Percentiles rank a stretch among this genome's conserved stretches.
Conservation (phyloP, 2,113 vertebrate genomes). For the Clarias gariepinus region DNA sequence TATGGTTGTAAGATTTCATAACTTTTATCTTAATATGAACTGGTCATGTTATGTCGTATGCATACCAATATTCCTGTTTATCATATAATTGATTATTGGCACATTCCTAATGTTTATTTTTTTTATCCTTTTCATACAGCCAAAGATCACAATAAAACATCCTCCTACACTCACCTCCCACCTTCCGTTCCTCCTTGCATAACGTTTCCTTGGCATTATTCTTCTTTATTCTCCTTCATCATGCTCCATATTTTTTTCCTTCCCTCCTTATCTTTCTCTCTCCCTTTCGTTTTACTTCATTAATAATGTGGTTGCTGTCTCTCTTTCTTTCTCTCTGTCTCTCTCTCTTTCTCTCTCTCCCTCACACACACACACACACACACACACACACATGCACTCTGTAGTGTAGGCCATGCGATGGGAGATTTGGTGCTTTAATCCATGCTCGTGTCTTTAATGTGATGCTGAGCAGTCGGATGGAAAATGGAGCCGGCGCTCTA, state of each 20-base stretch:
- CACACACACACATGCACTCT: not conserved
- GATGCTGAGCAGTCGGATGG: slow-evolving; percentile 35
- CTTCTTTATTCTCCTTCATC: not conserved
- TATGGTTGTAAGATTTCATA: not conserved
- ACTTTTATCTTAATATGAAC: not conserved
- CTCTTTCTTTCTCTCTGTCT: not conserved
- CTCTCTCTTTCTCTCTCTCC: not conserved
- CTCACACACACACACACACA: not conserved
- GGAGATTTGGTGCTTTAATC: slow-evolving; percentile 43
- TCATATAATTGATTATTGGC: not conserved
- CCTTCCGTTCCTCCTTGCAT: slow-evolving; percentile 13
- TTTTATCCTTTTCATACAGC: not conserved
- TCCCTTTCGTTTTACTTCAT: not conserved
- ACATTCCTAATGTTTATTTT: slow-evolving; percentile 19
- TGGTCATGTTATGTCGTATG: not conserved
- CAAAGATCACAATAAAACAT: slow-evolving; percentile 10
- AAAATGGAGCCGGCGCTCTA: slow-evolving; percentile 34
- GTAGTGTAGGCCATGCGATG: not conserved
- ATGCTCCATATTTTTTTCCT: slow-evolving; percentile 1
- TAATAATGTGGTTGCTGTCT: slow-evolving; percentile 6
- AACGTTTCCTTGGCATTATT: slow-evolving; percentile 8
- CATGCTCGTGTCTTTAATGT: slow-evolving; percentile 37
- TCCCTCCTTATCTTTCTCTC: slow-evolving; percentile 14
- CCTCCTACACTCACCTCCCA: slow-evolving; percentile 30
- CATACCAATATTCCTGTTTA: not conserved